Percentiles rank a stretch among this genome's conserved stretches.
Conservation (phyloP, 1,140 invertebrate species). For the Paraescarpia echinospica region DNA sequence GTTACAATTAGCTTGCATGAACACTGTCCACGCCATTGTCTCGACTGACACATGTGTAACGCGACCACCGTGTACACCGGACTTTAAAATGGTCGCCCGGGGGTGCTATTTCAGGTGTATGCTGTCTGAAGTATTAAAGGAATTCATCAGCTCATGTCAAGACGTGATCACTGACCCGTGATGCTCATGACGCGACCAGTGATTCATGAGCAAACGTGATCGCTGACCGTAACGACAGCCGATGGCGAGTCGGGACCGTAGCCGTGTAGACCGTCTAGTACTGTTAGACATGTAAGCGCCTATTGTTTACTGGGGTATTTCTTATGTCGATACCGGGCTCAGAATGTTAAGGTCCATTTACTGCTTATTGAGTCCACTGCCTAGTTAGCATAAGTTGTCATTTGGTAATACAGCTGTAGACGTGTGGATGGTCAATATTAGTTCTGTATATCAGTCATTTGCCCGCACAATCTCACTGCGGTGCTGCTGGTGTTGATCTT, state of each 20-base stretch:
- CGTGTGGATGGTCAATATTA: no score
- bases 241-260: neutral
- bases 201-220: neutral
- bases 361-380: no score
- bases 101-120: neutral
- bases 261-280: no score
- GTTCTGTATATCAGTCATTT: no score
- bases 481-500: no score
- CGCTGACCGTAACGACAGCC: neutral
- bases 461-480: no score
- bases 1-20: neutral
- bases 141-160: neutral
- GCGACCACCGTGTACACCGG: neutral
- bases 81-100: neutral
- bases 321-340: no score
- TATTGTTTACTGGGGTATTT: no score
- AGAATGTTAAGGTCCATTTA: no score
- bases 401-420: no score
- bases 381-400: no score
- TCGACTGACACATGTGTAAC: neutral
- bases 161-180: neutral
- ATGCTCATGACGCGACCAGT: neutral
- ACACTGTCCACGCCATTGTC: neutral
- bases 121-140: neutral
- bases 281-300: no score